Evolutionary conservation across 1,140 invertebrate species (phyloP).

Genomic region (Cotesia typhae): DNA sequence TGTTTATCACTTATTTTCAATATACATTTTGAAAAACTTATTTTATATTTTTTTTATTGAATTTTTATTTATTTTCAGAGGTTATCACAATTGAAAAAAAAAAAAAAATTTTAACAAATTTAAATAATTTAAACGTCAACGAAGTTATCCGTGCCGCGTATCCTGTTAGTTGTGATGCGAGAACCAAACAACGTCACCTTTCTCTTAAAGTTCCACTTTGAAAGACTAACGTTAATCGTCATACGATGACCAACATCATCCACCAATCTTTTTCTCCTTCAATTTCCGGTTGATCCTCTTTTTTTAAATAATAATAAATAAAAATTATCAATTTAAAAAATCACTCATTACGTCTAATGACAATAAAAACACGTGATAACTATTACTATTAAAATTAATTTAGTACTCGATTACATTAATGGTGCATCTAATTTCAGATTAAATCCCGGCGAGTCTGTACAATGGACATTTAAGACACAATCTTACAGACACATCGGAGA

Average conservation of each 20-base stretch:
- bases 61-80: background rate
- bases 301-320: background rate
- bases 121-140: constrained; percentile 10
- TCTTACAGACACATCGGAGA: constrained; percentile 34
- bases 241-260: constrained; percentile 28
- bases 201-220: constrained; percentile 44
- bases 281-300: constrained; percentile 25
- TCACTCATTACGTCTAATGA: background rate
- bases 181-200: constrained; percentile 38
- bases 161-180: constrained; percentile 29
- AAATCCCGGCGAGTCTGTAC: constrained; percentile 26
- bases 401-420: background rate
- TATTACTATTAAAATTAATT: no score
- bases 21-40: background rate
- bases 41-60: background rate
- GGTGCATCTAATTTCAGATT: constrained; percentile 10
- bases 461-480: constrained; percentile 36
- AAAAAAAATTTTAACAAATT: background rate
- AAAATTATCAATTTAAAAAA: background rate
- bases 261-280: constrained; percentile 37
- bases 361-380: background rate
- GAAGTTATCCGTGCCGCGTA: constrained; percentile 34
- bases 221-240: constrained; percentile 37
- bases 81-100: background rate
- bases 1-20: constrained; percentile 1